Evolutionary conservation across 2,113 vertebrate species (phyloP).

Genomic region (Anthoscopus minutus): DNA sequence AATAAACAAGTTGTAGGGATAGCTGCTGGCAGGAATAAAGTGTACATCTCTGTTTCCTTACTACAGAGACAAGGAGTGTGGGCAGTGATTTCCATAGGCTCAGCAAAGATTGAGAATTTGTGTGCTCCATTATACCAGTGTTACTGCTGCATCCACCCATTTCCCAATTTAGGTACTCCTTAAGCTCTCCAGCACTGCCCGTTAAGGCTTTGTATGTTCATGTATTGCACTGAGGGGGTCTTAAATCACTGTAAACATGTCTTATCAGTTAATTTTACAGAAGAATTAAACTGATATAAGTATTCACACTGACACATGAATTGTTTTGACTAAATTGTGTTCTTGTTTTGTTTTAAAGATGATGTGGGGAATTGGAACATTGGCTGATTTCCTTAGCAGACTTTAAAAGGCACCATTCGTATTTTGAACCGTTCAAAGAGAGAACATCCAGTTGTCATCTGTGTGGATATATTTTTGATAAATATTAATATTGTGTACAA

Average conservation of each 20-base stretch:
- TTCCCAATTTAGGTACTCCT: background rate
- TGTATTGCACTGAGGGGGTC: background rate
- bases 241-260: background rate
- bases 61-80: background rate
- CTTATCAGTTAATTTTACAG: background rate
- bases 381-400: background rate
- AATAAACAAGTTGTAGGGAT: background rate
- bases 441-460: background rate
- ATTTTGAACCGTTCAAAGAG: background rate
- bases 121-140: background rate
- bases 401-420: background rate
- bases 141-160: background rate
- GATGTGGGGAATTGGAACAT: background rate
- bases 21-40: background rate
- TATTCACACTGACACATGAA: background rate
- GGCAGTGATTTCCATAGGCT: background rate
- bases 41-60: background rate
- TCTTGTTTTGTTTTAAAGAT: background rate
- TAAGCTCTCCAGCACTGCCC: background rate
- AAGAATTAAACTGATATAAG: background rate
- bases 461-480: background rate
- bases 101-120: too few relatives aligned
- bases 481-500: background rate
- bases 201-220: background rate
- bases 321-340: background rate